A percentile compares a stretch with the other conserved stretches of the same genome.
Evolutionary conservation across 2,888 invertebrate genomes (phyloP).

Genomic region (Oscheius sp.): DNA sequence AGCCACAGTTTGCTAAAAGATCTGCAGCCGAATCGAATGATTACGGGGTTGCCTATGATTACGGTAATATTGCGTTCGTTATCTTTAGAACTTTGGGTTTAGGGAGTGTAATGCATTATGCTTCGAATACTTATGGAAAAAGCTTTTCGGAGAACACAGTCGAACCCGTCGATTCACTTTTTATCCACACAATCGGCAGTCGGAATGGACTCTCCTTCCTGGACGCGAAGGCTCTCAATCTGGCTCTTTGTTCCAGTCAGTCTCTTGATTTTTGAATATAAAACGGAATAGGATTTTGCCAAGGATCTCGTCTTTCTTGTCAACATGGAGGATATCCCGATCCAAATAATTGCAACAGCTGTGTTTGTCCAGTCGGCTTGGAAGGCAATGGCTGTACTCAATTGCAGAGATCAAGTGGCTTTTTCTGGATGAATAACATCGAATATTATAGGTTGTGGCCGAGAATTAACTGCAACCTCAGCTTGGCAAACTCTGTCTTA

Average conservation of each 20-base stretch:
- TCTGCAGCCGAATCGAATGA: conserved; percentile 38
- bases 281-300: not conserved
- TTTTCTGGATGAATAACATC: not conserved
- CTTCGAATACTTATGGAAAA: conserved; percentile 50
- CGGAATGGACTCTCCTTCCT: conserved; percentile 52
- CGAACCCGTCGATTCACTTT: conserved; percentile 45
- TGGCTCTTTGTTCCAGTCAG: conserved; percentile 49
- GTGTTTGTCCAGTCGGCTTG: conserved; percentile 66
- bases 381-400: conserved; percentile 61
- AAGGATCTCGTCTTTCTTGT: conserved; percentile 51
- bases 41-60: conserved; percentile 53
- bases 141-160: conserved; percentile 42
- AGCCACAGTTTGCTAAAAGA: conserved; percentile 51
- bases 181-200: conserved; percentile 53
- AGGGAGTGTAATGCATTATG: not conserved
- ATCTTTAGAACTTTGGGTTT: too few species aligned
- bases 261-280: not conserved
- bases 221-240: conserved; percentile 52
- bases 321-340: conserved; percentile 66
- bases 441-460: conserved; percentile 42
- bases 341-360: conserved; percentile 63
- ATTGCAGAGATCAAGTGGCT: conserved; percentile 48
- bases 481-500: conserved; percentile 49
- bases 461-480: conserved; percentile 39
- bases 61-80: conserved; percentile 52